Evolutionary conservation across 1,140 invertebrate species (phyloP).

Genomic region (Sipha flava): DNA sequence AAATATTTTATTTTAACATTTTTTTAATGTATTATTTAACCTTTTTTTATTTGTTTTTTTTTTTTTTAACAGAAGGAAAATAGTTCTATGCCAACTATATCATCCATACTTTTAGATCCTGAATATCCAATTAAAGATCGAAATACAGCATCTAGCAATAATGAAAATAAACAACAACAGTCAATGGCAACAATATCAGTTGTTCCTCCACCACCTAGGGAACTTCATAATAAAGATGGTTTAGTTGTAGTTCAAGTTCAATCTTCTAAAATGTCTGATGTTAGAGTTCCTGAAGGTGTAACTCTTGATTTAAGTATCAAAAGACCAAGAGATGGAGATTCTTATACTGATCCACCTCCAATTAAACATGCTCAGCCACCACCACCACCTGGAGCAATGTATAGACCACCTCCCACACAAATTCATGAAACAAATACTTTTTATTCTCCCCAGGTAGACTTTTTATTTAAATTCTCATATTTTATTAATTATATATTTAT

Average conservation of each 20-base stretch:
- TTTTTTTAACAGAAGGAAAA: background rate
- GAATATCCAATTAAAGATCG: slow-evolving; percentile 28
- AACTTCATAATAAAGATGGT: slow-evolving; percentile 40
- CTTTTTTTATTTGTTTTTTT: slow-evolving; percentile 18
- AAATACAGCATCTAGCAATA: background rate
- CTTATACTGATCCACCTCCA: slow-evolving; percentile 28
- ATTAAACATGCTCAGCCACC: slow-evolving; percentile 35
- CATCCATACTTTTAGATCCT: slow-evolving; percentile 20
- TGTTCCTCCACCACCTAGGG: slow-evolving; percentile 48
- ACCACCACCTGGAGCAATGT: slow-evolving; percentile 45
- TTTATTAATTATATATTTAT: background rate
- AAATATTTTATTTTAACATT: background rate
- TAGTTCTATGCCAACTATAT: slow-evolving; percentile 22
- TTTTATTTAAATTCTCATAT: background rate
- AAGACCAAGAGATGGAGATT: slow-evolving; percentile 51
- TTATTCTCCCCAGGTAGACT: slow-evolving; percentile 4
- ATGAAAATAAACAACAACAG: slow-evolving; percentile 23
- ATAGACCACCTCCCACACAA: slow-evolving; percentile 41
- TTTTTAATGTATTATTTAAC: slow-evolving; percentile 35
- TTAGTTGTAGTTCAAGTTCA: slow-evolving; percentile 41
- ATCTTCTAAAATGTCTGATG: slow-evolving; percentile 56
- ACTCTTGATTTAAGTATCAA: slow-evolving; percentile 75
- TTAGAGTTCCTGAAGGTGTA: slow-evolving; percentile 53
- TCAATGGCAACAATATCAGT: slow-evolving; percentile 55
- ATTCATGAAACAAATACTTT: slow-evolving; percentile 44